Percentiles rank a stretch among this genome's conserved stretches.
Conservation (phyloP, 2,113 vertebrate genomes). For the Apteryx owenii region DNA sequence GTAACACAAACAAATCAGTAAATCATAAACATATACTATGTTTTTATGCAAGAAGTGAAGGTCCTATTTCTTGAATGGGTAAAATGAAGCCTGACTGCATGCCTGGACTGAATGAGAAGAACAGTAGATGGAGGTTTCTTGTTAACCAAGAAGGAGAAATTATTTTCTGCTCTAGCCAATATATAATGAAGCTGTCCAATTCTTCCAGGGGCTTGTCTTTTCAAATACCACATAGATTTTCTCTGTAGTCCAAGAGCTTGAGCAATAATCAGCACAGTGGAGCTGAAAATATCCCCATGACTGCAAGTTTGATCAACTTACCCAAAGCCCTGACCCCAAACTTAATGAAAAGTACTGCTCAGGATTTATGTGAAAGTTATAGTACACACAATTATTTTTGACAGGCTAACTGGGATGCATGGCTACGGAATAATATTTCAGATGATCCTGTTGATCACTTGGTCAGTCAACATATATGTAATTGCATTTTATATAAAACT, state of each 20-base stretch:
- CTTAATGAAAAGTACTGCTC: neutral
- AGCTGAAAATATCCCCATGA: neutral
- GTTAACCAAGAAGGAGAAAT: neutral
- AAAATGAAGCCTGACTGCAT: neutral
- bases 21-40: neutral
- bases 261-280: neutral
- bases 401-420: neutral
- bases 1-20: neutral
- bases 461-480: constrained; percentile 23
- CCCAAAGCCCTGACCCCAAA: neutral
- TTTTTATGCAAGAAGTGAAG: neutral
- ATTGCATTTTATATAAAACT: constrained; percentile 31
- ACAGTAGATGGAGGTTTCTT: neutral
- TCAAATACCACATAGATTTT: neutral
- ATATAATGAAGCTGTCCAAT: neutral
- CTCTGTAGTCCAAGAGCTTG: neutral
- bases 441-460: neutral
- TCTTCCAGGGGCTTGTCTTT: neutral
- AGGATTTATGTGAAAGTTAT: neutral
- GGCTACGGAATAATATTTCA: constrained; percentile 9
- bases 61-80: neutral
- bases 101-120: neutral
- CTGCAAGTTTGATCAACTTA: neutral
- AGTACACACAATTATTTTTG: neutral
- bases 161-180: neutral